Evolutionary conservation across 2,888 invertebrate genomes (phyloP).

Genomic region (Synergus itoensis): DNA sequence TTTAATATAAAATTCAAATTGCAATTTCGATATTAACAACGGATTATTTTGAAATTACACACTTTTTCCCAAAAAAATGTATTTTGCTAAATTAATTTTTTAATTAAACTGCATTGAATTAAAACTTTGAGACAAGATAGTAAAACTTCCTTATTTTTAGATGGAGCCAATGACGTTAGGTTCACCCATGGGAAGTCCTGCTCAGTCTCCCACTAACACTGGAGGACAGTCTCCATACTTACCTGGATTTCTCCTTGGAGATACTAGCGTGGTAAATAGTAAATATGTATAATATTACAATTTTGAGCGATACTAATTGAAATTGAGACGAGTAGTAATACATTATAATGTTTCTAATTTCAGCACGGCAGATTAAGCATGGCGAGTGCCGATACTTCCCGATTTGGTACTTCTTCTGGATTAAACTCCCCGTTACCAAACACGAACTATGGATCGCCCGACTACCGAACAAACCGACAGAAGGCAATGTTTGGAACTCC

Average conservation of each 20-base stretch:
- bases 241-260: conserved; percentile 89
- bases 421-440: conserved; percentile 63
- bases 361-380: conserved; percentile 69
- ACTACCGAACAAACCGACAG: conserved; percentile 72
- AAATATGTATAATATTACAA: conserved; percentile 33
- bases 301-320: conserved; percentile 3
- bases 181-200: conserved; percentile 82
- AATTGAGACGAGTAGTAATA: not conserved
- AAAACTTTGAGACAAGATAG: not conserved
- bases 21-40: too few species aligned
- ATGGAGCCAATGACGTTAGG: conserved; percentile 94
- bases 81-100: not conserved
- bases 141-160: conserved; percentile 58
- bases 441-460: conserved; percentile 69
- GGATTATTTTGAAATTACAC: too few species aligned
- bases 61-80: not conserved
- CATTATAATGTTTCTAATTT: conserved; percentile 40
- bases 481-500: conserved; percentile 73
- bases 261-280: conserved; percentile 80
- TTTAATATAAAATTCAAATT: too few species aligned
- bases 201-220: conserved; percentile 85
- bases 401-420: conserved; percentile 60
- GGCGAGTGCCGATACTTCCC: conserved; percentile 60
- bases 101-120: not conserved
- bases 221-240: conserved; percentile 85